Evolutionary conservation across 2,113 vertebrate genomes (phyloP).

Genomic region (Pteropus alecto): DNA sequence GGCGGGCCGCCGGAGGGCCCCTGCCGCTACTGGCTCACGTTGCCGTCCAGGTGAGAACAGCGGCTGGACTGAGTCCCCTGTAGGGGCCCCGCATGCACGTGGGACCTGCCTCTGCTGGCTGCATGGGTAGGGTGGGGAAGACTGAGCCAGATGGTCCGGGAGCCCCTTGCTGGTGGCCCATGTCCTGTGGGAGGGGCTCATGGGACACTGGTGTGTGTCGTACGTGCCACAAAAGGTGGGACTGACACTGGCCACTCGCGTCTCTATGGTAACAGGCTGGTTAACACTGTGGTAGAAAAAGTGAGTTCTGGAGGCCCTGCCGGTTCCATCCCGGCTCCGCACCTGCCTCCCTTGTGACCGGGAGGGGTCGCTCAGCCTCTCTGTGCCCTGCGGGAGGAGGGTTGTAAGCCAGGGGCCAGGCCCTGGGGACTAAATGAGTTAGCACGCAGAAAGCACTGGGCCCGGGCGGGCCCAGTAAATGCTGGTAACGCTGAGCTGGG

Average conservation of each 20-base stretch:
- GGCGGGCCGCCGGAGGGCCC: not conserved
- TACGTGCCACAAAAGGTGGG: not conserved
- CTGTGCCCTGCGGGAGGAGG: not conserved
- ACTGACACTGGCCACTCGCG: rapidly evolving
- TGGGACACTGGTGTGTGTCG: not conserved
- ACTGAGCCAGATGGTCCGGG: not conserved
- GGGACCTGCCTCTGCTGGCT: not conserved
- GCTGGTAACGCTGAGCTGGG: not conserved
- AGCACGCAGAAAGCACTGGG: rapidly evolving
- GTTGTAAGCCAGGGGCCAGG: not conserved
- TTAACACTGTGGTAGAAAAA: rapidly evolving
- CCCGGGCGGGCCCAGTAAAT: not conserved
- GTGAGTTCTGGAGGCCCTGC: not conserved
- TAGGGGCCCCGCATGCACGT: not conserved
- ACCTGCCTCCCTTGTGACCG: not conserved
- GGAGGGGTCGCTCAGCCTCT: not conserved
- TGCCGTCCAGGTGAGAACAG: too few relatives aligned
- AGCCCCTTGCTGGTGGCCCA: not conserved
- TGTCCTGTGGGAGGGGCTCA: not conserved
- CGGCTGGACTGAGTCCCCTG: not conserved
- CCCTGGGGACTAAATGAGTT: rapidly evolving
- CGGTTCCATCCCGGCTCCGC: not conserved
- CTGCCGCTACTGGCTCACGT: not conserved
- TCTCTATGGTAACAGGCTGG: not conserved
- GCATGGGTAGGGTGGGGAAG: not conserved